Evolutionary conservation across 2,888 invertebrate species (phyloP).

Genomic region (Epinotia ramella): DNA sequence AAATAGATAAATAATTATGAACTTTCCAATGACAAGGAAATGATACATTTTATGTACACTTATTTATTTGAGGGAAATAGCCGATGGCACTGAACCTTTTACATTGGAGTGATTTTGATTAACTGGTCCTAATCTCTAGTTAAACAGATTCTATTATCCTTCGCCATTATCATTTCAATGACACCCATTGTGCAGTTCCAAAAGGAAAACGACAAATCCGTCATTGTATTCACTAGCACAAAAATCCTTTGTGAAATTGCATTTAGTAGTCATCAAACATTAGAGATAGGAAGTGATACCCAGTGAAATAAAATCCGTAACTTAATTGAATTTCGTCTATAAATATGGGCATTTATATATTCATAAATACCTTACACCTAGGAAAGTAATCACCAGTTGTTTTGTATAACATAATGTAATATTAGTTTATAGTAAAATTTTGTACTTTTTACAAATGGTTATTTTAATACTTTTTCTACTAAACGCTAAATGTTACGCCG

Average conservation of each 20-base stretch:
- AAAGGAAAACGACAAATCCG: conserved; percentile 48
- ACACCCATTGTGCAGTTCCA: conserved; percentile 59
- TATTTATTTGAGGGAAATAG: background rate
- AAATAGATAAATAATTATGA: no score
- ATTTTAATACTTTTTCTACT: conserved; percentile 30
- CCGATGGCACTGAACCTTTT: background rate
- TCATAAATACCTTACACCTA: background rate
- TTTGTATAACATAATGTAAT: conserved; percentile 19
- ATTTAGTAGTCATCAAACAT: conserved; percentile 3
- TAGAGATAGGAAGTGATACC: background rate
- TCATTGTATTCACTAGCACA: conserved; percentile 34
- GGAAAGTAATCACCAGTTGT: background rate
- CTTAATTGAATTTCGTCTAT: background rate
- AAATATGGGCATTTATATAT: background rate
- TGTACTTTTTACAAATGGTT: conserved; percentile 29
- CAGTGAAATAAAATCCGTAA: background rate
- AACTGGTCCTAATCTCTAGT: conserved; percentile 5
- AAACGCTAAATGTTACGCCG: conserved; percentile 6
- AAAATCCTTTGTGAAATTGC: conserved; percentile 5
- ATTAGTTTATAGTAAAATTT: background rate
- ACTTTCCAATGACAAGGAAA: no score
- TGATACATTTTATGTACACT: no score
- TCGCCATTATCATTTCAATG: conserved; percentile 65
- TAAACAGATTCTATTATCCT: conserved; percentile 6
- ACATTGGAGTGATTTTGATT: background rate